Conservation (phyloP, 2,113 vertebrate species). For the Crotophaga sulcirostris region DNA sequence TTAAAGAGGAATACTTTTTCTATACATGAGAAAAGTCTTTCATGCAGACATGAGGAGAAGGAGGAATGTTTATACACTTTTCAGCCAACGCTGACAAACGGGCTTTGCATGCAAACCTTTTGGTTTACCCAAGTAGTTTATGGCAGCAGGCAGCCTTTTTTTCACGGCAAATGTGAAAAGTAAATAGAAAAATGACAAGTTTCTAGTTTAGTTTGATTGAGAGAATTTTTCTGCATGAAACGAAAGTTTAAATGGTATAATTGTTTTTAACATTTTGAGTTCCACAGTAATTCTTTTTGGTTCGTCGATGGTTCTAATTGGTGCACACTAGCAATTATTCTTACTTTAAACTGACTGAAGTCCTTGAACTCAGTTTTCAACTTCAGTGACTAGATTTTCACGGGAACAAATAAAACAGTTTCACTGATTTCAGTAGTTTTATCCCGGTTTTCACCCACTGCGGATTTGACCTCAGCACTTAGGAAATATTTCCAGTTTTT, state of each 20-base stretch:
- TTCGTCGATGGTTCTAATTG: neutral
- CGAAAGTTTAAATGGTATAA: neutral
- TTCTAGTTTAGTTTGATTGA: neutral
- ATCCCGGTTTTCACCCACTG: neutral
- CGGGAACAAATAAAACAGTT: neutral
- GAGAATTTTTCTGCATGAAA: neutral
- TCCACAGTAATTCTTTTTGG: neutral
- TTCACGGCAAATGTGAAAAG: slow-evolving; percentile 12
- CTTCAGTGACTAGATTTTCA: neutral
- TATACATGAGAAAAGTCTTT: neutral
- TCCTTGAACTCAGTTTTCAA: neutral
- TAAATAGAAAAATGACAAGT: neutral
- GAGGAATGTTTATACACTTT: neutral
- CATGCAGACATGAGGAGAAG: neutral
- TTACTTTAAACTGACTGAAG: neutral
- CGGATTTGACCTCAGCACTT: neutral
- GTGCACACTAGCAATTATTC: neutral
- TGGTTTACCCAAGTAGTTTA: neutral
- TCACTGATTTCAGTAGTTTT: neutral
- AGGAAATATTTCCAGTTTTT: neutral
- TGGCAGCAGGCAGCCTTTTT: neutral
- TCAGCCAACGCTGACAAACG: neutral
- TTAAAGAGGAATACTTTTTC: neutral
- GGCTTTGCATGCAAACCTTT: neutral
- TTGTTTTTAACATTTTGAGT: neutral